A percentile compares a stretch with the other conserved stretches of the same genome.
Evolutionary conservation across 1,140 invertebrate genomes (phyloP).

Genomic region (Apocrypta bakeri): DNA sequence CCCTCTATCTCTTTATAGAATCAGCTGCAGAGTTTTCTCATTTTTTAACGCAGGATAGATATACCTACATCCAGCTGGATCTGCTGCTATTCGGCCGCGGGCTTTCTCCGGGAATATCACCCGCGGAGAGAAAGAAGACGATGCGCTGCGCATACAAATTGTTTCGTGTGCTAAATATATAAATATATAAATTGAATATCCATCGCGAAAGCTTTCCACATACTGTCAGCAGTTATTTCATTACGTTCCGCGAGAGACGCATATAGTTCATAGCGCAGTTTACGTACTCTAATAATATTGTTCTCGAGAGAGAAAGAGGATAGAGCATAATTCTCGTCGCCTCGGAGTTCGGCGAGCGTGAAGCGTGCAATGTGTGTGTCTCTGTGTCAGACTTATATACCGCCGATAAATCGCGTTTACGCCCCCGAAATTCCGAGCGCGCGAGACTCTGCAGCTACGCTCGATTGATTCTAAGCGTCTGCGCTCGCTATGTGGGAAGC

Average conservation of each 20-base stretch:
- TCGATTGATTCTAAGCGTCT: neutral
- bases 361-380: neutral
- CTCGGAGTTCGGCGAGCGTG: neutral
- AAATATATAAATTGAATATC: neutral
- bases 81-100: too few species aligned
- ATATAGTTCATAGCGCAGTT: conserved; percentile 46
- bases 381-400: neutral
- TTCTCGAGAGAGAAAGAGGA: too few species aligned
- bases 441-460: neutral
- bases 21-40: conserved; percentile 65
- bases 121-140: conserved; percentile 30
- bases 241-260: too few species aligned
- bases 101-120: conserved; percentile 50
- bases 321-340: too few species aligned
- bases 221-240: too few species aligned
- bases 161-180: neutral
- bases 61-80: too few species aligned
- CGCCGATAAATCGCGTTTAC: conserved; percentile 45
- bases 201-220: neutral
- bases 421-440: conserved; percentile 42
- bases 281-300: conserved; percentile 30
- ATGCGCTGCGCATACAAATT: too few species aligned
- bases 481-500: too few species aligned
- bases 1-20: conserved; percentile 70
- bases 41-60: neutral